These are phyloP conservation scores for Agrotis segetum DNA, from an alignment of 2,888 invertebrate genomes.

Conservation along the genomic window DNA sequence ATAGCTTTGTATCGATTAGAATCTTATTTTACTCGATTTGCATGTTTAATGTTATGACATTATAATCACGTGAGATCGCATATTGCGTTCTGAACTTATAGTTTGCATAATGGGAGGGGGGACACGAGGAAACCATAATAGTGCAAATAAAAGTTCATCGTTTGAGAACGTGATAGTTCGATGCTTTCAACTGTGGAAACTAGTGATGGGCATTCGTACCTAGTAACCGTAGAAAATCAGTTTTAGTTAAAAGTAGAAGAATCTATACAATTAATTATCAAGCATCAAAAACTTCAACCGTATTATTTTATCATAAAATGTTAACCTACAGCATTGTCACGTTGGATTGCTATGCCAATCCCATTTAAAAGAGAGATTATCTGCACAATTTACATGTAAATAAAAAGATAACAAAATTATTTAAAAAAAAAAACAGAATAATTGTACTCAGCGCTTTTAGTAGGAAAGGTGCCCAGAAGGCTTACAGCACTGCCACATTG, in stretches of 20 bases:
- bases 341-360: too few species aligned
- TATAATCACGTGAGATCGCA: slow-evolving; percentile 51
- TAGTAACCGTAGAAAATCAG: not conserved
- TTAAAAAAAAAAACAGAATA: too few species aligned
- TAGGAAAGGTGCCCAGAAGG: not conserved
- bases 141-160: slow-evolving; percentile 61
- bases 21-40: slow-evolving; percentile 58
- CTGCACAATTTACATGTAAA: not conserved
- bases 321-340: too few species aligned
- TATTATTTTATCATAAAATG: too few species aligned
- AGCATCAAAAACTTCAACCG: too few species aligned
- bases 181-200: slow-evolving; percentile 47
- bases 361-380: too few species aligned
- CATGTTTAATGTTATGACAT: slow-evolving; percentile 64
- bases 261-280: too few species aligned
- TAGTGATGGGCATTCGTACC: slow-evolving; percentile 21
- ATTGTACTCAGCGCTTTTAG: not conserved
- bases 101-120: slow-evolving; percentile 35
- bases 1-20: slow-evolving; percentile 37
- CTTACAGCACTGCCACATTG: not conserved
- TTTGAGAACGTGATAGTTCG: slow-evolving; percentile 61
- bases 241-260: not conserved
- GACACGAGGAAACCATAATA: slow-evolving; percentile 43
- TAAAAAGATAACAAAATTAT: too few species aligned
- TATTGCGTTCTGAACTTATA: slow-evolving; percentile 52